Evolutionary conservation across 1,140 invertebrate species (phyloP), one percentile per base, ranked within the genome.

Genomic region (Aphelenchoides besseyi): DNA sequence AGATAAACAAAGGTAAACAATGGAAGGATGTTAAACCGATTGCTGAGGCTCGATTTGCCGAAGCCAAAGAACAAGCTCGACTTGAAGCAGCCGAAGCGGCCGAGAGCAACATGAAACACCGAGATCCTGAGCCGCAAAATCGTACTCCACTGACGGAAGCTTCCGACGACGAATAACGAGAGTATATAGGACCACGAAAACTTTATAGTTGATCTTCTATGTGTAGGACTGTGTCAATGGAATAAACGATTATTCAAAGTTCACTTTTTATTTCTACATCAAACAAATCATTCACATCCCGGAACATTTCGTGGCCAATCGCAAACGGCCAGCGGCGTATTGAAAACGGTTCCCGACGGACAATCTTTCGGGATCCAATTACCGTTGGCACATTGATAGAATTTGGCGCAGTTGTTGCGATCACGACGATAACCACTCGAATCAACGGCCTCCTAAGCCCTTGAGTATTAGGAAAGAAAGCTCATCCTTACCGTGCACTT

Each of bases 331-430:
- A 63, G 5, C 5, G 8, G 16, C 5, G 61, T 63, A 23, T 63
- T 63, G 61, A 63, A 63, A 16, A 63, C 61, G 18, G 61, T 63
- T 63, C 61, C 61, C 61, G 61, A 33, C 5, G 61, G 61, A 52
- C 61, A 63, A 16, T 48, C 23, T 26, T 63, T 63, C n/a, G 16
- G 16, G 3, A 63, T 29, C 16, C 16, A 41, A 8, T 36, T 30
- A 29, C 61, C 61, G 5, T 33, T 41, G 18, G 30, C 5, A 23
- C 61, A 63, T 52, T 33, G 61, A 26, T 63, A 63, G 30, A 63
- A 63, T 9, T 30, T 48, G 5, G 5, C 18, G 28, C 61, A 63
- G 30, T n/a, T 3, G 30, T 33, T 48, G 3, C 23, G 8, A 23
- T 63, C 61, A 33, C 16, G 61, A 41, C 16, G 8, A 30, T 63